These are phyloP conservation scores for Xanthostigma xanthostigma DNA, from an alignment of 2,888 invertebrate species.

Conservation along the genomic window DNA sequence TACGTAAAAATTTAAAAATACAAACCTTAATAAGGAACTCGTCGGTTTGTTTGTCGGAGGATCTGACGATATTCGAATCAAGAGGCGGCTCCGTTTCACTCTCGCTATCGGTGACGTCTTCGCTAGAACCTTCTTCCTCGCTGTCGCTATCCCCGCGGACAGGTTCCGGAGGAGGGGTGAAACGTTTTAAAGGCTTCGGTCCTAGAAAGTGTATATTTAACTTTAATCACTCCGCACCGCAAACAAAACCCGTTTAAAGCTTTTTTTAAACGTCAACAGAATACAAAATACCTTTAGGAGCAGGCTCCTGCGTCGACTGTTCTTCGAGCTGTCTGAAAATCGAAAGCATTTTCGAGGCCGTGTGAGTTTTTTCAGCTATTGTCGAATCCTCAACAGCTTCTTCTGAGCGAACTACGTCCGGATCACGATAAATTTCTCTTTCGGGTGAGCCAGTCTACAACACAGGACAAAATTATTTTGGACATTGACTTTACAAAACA, in stretches of 20 bases:
- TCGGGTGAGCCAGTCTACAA: conserved; percentile 49
- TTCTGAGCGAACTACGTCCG: conserved; percentile 50
- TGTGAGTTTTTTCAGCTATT: conserved; percentile 43
- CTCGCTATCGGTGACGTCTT: conserved; percentile 29
- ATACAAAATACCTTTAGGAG: conserved; percentile 16
- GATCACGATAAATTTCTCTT: conserved; percentile 56
- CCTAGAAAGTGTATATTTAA: conserved; percentile 25
- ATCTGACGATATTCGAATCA: conserved; percentile 10
- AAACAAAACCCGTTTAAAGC: neutral
- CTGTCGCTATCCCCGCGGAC: conserved; percentile 22
- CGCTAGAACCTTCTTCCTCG: conserved; percentile 28
- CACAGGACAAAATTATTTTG: neutral
- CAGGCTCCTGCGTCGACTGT: conserved; percentile 36
- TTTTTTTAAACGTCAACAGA: neutral
- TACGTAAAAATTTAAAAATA: neutral
- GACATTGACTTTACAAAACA: neutral
- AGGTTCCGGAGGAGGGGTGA: conserved; percentile 74
- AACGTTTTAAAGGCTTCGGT: conserved; percentile 73
- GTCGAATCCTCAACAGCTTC: conserved; percentile 36
- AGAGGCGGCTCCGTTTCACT: conserved; percentile 20
- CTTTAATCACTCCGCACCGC: neutral
- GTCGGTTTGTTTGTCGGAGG: conserved; percentile 33
- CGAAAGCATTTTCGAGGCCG: conserved; percentile 72
- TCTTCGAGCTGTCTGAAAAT: conserved; percentile 85
- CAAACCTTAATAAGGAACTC: conserved; percentile 51